Evolutionary conservation across 35 echinoderm and acorn worm species (phyloP).

Genomic region (Stichopus chloronotus): DNA sequence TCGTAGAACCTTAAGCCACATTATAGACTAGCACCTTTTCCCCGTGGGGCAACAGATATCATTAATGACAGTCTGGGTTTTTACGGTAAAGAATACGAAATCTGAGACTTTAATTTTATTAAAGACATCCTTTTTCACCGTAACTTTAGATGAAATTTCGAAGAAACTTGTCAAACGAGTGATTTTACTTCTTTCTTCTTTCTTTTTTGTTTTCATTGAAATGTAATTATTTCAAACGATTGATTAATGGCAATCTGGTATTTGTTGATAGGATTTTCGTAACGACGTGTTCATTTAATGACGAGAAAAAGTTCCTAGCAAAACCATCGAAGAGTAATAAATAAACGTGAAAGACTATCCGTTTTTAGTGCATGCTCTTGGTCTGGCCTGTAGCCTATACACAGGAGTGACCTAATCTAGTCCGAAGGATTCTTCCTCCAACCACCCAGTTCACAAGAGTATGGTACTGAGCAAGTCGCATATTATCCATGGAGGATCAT

Average conservation of each 20-base stretch:
- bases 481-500: too few species aligned
- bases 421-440: too few species aligned
- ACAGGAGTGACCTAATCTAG: too few species aligned
- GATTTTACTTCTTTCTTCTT: too few species aligned
- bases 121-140: neutral
- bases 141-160: slow-evolving; percentile 12
- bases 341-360: too few species aligned
- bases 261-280: neutral
- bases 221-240: neutral
- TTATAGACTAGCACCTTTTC: neutral
- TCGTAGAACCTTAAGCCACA: neutral
- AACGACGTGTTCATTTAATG: neutral
- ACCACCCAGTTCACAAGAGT: too few species aligned
- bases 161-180: neutral
- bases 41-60: neutral
- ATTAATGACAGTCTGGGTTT: neutral
- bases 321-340: too few species aligned
- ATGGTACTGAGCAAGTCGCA: too few species aligned
- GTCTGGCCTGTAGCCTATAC: too few species aligned
- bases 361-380: too few species aligned
- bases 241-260: neutral
- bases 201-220: neutral
- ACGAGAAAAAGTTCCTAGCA: too few species aligned
- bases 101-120: neutral
- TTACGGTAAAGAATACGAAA: neutral